A percentile compares a stretch with the other conserved stretches of the same genome.
These are phyloP conservation scores for Pherbina coryleti DNA, from an alignment of 2,888 invertebrate genomes.

Conservation along the genomic window DNA sequence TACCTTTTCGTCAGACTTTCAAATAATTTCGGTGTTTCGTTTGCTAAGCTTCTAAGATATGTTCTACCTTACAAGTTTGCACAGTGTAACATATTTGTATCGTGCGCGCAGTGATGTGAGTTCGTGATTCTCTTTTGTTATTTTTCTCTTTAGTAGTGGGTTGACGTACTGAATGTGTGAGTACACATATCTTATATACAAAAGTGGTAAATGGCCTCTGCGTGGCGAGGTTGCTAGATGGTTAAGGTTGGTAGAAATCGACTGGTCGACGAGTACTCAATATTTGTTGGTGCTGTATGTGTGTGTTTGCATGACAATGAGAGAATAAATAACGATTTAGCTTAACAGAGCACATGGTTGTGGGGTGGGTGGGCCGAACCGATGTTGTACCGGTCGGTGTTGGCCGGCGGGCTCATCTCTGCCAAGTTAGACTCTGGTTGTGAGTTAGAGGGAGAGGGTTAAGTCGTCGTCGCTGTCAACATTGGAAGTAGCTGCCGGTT, in stretches of 20 bases:
- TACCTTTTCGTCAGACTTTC: too few relatives aligned
- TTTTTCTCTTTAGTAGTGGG: neutral
- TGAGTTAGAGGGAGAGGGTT: conserved; percentile 14
- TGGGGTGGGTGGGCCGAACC: conserved; percentile 29
- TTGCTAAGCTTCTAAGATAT: too few relatives aligned
- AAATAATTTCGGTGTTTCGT: too few relatives aligned
- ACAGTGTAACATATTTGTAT: too few relatives aligned
- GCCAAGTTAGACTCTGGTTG: too few relatives aligned
- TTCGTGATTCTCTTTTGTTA: neutral
- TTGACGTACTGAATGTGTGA: neutral
- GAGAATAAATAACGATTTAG: conserved; percentile 2
- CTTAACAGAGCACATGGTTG: neutral
- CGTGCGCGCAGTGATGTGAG: too few relatives aligned
- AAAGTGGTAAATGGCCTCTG: conserved; percentile 24
- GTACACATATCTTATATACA: neutral
- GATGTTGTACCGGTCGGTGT: neutral
- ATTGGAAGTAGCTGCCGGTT: conserved; percentile 28
- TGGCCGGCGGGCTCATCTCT: neutral
- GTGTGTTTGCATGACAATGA: conserved; percentile 36
- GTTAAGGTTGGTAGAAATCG: neutral
- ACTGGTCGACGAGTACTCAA: neutral
- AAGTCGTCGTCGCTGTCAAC: neutral
- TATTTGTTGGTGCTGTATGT: conserved; percentile 35
- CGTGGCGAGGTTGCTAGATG: neutral
- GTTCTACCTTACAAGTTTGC: too few relatives aligned